phyloP scores from a whole-genome alignment of 2,888 invertebrate species.

The Drosophila falleni region DNA sequence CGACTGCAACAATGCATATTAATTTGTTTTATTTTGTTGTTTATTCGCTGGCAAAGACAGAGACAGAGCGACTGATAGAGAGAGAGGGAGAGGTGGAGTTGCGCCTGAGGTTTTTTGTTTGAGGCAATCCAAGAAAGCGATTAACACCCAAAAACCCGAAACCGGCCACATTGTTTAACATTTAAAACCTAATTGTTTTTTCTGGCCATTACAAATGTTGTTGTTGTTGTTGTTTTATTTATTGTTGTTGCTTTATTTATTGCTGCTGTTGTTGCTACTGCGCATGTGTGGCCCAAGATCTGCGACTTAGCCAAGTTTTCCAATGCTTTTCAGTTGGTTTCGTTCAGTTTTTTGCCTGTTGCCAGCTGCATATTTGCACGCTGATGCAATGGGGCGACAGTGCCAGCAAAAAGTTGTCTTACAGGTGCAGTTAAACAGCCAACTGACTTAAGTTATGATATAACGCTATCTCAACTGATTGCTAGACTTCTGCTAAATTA shows the following conservation, averaged over 20 bases:
- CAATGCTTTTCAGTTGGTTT: slow-evolving; percentile 28
- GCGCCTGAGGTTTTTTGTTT: slow-evolving; percentile 12
- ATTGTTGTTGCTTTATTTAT: slow-evolving; percentile 9
- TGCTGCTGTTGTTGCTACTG: slow-evolving; percentile 25
- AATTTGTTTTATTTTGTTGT: slow-evolving; percentile 58
- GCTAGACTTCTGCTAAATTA: slow-evolving; percentile 4
- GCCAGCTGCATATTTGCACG: slow-evolving; percentile 61
- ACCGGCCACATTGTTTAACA: slow-evolving; percentile 44
- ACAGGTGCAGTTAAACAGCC: slow-evolving; percentile 33
- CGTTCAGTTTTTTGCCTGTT: slow-evolving; percentile 27
- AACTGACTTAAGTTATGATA: slow-evolving; percentile 20
- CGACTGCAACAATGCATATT: slow-evolving; percentile 77
- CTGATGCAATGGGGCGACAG: slow-evolving; percentile 67
- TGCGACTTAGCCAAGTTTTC: slow-evolving; percentile 49
- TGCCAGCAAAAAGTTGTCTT: slow-evolving; percentile 51
- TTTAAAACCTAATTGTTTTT: slow-evolving; percentile 47
- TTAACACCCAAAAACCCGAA: slow-evolving; percentile 57
- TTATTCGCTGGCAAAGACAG: slow-evolving; percentile 26
- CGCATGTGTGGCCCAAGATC: slow-evolving; percentile 58
- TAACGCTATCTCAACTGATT: slow-evolving; percentile 23
- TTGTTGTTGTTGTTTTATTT: slow-evolving; percentile 13
- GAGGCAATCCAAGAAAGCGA: slow-evolving; percentile 42
- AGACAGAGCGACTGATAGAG: background rate
- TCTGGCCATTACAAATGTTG: slow-evolving; percentile 17
- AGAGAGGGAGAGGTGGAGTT: background rate